Evolutionary conservation across 2,888 invertebrate genomes (phyloP), one percentile per base, ranked within the genome.

Genomic region (Monopis laevigella): DNA sequence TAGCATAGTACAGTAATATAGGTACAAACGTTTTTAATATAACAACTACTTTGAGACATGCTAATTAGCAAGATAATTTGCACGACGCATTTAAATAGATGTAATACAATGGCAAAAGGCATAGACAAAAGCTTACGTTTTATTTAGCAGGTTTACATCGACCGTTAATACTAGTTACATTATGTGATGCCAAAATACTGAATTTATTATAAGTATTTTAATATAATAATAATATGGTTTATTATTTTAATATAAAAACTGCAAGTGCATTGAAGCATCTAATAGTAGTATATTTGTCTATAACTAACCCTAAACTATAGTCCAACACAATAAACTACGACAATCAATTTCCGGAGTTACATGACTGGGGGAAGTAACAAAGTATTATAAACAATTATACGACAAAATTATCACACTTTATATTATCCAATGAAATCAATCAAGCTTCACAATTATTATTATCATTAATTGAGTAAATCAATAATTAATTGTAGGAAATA

Each of bases 251-350:
- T 36, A 36, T 45, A 40, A 43, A 40, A 41, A 39, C 47, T 54
- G 55, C 58, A 66, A 60, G 62, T 58, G 59, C 61, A 63, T 65
- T 62, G 62, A 66, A 65, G 69, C 67, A 55, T 59, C 62, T 70
- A 69, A 62, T 52, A 60, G 55, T 69, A 71, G 57, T 59, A 66
- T 65, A 64, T 54, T 59, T 16, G 46, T 54, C 65, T 69, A 72
- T 54, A 50, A 48, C 63, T 68, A 71, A 55, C 48, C 51, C 59
- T 69, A 71, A 57, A 51, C 52, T 56, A 66, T 72, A 74, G 53
- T 53, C 59, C 19, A 52, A 65, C 63, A 71, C 60, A 70, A 75
- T 60, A 75, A 75, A 77, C 47, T 43, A 77, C 63, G 70, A 64
- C 24, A 7, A 21, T 7, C 24, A 21, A n/a, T n/a, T n/a, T n/a